A percentile compares a stretch with the other conserved stretches of the same genome.
phyloP scores from a whole-genome alignment of 1,140 invertebrate species.

The Apocrypta bakeri region DNA sequence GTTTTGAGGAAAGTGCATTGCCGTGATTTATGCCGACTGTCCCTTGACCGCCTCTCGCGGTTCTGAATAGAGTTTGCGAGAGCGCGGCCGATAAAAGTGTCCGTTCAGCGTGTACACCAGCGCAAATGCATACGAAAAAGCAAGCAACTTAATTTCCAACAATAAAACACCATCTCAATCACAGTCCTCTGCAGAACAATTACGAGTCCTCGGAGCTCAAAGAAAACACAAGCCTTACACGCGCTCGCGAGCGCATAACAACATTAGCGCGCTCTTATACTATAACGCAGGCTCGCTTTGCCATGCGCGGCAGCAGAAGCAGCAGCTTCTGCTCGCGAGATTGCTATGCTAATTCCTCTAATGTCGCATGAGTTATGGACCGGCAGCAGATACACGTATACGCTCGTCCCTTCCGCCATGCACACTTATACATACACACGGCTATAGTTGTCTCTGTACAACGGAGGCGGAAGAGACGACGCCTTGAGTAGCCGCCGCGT shows the following conservation, averaged over 20 bases:
- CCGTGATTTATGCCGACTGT: background rate
- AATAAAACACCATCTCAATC: background rate
- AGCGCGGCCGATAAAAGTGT: background rate
- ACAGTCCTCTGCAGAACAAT: background rate
- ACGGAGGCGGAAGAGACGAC: constrained; percentile 58
- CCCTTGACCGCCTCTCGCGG: too few species aligned
- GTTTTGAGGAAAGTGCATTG: background rate
- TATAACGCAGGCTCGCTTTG: constrained; percentile 16
- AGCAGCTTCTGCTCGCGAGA: constrained; percentile 41
- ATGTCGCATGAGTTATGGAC: constrained; percentile 66
- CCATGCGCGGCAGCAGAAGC: background rate
- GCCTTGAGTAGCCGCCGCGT: constrained; percentile 52
- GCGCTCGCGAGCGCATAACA: background rate
- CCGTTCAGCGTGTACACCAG: background rate
- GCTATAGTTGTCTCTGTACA: constrained; percentile 1
- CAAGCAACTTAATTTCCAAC: background rate
- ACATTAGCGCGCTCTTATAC: constrained; percentile 4
- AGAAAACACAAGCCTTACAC: background rate
- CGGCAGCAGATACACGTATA: background rate
- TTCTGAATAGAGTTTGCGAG: background rate
- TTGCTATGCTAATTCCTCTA: constrained; percentile 69
- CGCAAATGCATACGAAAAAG: background rate
- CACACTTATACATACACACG: background rate
- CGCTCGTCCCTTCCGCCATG: constrained; percentile 46
- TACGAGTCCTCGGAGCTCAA: background rate